These are phyloP conservation scores for Monochamus saltuarius DNA, from an alignment of 1,140 invertebrate species.

Conservation along the genomic window DNA sequence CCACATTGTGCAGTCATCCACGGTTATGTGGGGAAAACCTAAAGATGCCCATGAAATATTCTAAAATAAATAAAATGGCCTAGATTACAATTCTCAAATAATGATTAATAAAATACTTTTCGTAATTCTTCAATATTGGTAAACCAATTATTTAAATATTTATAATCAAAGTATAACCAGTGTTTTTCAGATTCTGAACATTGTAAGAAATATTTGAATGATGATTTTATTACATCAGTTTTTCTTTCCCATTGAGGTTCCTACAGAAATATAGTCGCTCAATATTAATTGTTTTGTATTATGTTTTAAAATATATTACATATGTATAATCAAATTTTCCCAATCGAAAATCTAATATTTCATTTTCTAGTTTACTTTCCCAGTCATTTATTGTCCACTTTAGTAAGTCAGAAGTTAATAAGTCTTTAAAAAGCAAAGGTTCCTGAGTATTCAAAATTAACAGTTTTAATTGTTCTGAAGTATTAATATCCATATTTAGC, in stretches of 20 bases:
- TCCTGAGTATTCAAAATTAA: conserved; percentile 1
- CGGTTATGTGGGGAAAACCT: conserved; percentile 70
- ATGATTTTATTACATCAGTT: conserved; percentile 58
- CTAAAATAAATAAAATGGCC: conserved; percentile 52
- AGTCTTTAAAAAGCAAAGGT: not conserved
- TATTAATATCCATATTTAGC: not conserved
- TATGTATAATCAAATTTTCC: conserved; percentile 50
- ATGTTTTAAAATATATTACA: conserved; percentile 38
- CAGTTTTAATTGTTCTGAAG: not conserved
- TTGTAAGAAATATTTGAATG: conserved; percentile 65
- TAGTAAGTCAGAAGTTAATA: conserved; percentile 35
- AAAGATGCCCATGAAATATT: conserved; percentile 72
- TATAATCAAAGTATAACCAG: conserved; percentile 86
- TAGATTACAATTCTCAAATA: conserved; percentile 11
- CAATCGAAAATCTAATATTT: conserved; percentile 53
- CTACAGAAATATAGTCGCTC: conserved; percentile 41
- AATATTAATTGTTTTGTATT: conserved; percentile 23
- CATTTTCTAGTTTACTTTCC: conserved; percentile 48
- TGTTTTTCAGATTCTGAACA: conserved; percentile 47
- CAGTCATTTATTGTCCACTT: conserved; percentile 54
- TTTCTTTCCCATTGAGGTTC: conserved; percentile 76
- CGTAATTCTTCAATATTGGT: conserved; percentile 60
- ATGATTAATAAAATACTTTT: conserved; percentile 51
- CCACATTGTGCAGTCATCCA: conserved; percentile 82
- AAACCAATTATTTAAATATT: conserved; percentile 74